phyloP scores from a whole-genome alignment of 2,113 vertebrate genomes.

The Mormyrus iriodes region DNA sequence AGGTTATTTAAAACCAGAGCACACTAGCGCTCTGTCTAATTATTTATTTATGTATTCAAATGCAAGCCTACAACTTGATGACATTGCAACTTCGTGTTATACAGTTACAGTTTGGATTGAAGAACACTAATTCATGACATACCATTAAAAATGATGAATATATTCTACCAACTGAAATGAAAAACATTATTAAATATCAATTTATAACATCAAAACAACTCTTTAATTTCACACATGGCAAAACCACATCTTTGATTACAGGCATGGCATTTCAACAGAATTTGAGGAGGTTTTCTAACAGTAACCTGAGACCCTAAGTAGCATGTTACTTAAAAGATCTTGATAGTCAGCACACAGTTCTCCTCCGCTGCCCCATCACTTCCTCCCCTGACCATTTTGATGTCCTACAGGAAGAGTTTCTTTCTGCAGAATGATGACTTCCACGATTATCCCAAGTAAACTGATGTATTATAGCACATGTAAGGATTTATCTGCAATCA shows the following conservation, averaged over 20 bases:
- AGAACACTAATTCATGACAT: not conserved
- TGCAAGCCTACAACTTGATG: not conserved
- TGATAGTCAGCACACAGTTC: not conserved
- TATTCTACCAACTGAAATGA: not conserved
- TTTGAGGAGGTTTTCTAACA: not conserved
- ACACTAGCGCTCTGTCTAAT: not conserved
- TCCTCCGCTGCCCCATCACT: not conserved
- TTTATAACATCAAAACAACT: not conserved
- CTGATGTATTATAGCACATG: not conserved
- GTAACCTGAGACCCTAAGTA: not conserved
- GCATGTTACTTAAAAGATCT: not conserved
- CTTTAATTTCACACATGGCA: not conserved
- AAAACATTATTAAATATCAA: not conserved
- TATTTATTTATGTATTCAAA: not conserved
- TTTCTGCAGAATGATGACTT: not conserved
- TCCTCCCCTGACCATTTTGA: not conserved
- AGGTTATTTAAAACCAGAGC: not conserved
- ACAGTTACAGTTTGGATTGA: not conserved
- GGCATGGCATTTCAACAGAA: not conserved
- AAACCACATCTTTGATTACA: not conserved
- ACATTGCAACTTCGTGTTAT: not conserved
- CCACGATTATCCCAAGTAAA: not conserved
- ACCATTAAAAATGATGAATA: not conserved
- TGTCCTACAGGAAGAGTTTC: not conserved
- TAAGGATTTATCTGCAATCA: not conserved